Evolutionary conservation across 2,888 invertebrate genomes (phyloP).

Genomic region (Troilus luridus): DNA sequence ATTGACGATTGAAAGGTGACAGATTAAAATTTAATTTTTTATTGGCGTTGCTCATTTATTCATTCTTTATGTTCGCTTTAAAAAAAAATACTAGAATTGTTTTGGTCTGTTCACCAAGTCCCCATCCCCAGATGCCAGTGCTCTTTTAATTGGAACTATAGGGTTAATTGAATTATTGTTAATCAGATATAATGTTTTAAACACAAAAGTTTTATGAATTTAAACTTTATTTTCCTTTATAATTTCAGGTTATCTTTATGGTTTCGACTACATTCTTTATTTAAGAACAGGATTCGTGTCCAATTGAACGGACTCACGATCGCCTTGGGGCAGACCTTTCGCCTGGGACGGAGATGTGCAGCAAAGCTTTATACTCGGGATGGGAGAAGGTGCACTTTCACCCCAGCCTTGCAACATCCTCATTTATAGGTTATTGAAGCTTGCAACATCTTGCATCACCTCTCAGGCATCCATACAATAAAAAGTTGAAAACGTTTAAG

Average conservation of each 20-base stretch:
- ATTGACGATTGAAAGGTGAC: no score
- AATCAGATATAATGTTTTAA: no score
- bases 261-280: not conserved
- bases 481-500: slow-evolving; percentile 4
- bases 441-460: slow-evolving; percentile 31
- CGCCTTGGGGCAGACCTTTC: slow-evolving; percentile 14
- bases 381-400: slow-evolving; percentile 31
- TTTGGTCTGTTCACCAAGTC: no score
- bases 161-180: no score
- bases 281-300: not conserved
- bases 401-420: slow-evolving; percentile 5
- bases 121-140: no score
- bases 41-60: no score
- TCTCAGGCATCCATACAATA: slow-evolving; percentile 16
- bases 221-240: not conserved
- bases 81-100: no score
- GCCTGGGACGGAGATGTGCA: not conserved
- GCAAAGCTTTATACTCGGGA: not conserved
- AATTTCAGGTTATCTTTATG: not conserved
- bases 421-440: slow-evolving; percentile 37
- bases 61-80: no score
- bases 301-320: not conserved
- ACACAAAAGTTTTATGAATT: no score
- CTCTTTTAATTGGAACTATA: no score
- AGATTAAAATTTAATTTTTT: no score